Conservation (phyloP, 2,888 invertebrate genomes). For the Erebia ligea region DNA sequence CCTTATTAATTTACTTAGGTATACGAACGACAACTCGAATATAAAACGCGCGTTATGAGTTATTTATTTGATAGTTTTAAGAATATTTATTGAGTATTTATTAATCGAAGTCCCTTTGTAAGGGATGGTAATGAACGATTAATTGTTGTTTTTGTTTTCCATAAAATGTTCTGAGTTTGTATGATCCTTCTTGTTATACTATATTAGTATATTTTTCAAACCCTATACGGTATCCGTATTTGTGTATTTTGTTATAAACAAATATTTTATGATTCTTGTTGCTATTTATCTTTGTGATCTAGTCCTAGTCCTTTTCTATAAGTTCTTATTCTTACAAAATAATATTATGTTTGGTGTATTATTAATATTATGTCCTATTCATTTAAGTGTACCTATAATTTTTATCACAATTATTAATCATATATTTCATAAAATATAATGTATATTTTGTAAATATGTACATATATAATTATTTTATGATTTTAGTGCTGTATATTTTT, state of each 20-base stretch:
- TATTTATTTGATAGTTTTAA: conserved; percentile 69
- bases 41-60: conserved; percentile 46
- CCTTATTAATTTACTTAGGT: conserved; percentile 49
- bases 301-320: conserved; percentile 62
- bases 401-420: conserved; percentile 30
- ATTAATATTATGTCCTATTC: conserved; percentile 33
- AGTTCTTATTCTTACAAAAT: conserved; percentile 49
- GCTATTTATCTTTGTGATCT: conserved; percentile 54
- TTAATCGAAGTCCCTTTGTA: conserved; percentile 64
- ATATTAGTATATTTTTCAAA: conserved; percentile 70
- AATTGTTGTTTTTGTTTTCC: conserved; percentile 69
- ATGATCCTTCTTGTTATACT: conserved; percentile 70
- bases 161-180: conserved; percentile 75
- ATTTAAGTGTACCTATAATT: conserved; percentile 34
- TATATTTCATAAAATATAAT: conserved; percentile 29
- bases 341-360: conserved; percentile 39
- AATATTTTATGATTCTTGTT: conserved; percentile 47
- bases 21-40: conserved; percentile 46
- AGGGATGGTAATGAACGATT: conserved; percentile 58
- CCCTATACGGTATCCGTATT: conserved; percentile 80
- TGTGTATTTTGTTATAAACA: conserved; percentile 71
- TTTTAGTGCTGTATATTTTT: conserved; percentile 34
- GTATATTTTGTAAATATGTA: conserved; percentile 44
- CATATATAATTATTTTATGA: conserved; percentile 36
- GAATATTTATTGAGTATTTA: conserved; percentile 75